Evolutionary conservation across 2,888 invertebrate genomes (phyloP), one percentile per base, ranked within the genome.

Genomic region (Hemicrepidius hirtus): DNA sequence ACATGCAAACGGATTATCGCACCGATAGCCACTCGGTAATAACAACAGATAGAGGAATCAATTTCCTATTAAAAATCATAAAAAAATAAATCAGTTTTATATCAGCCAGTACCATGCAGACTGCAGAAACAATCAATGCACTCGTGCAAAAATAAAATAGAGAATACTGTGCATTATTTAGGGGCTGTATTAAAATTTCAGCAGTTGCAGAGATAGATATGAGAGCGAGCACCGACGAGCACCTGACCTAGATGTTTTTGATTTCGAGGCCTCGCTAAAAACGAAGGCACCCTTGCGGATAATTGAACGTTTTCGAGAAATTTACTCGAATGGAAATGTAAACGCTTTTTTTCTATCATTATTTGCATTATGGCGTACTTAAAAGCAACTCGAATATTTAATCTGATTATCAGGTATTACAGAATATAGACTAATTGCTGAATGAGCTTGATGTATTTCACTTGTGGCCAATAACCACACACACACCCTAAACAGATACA

Each of bases 221-320:
- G 70, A 64, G 59, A 20, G 20, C 60, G 59, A 55, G 57, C 57
- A 46, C 49, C 49, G 49, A 40, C 46, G 59, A 69, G 35, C 55
- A 57, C 46, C 70, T 59, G 70, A 70, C 70, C 70, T 70, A 70
- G 65, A 70, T 70, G 57, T 55, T 66, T 64, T 57, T 66, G 41
- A 55, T 66, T 66, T 55, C 24, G 21, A 53, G 53, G 9, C 28
- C 40, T 44, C 28, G 40, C 13, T 13, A 50, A 53, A 65, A 53
- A 41, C 53, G 40, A 41, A 53, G 32, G 9, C 65, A 53, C 37
- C 49, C 65, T 50, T 24, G 65, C 53, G 50, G 13, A 53, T 65
- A 65, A 65, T 65, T 53, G 41, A 65, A 65, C 40, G 21, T 50
- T 65, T 65, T 50, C 53, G 40, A 37, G 53, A 55, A 16, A 50